Percentiles rank a stretch among this genome's conserved stretches.
These are phyloP conservation scores for Craniophora ligustri DNA, from an alignment of 2,888 invertebrate genomes.

Conservation along the genomic window DNA sequence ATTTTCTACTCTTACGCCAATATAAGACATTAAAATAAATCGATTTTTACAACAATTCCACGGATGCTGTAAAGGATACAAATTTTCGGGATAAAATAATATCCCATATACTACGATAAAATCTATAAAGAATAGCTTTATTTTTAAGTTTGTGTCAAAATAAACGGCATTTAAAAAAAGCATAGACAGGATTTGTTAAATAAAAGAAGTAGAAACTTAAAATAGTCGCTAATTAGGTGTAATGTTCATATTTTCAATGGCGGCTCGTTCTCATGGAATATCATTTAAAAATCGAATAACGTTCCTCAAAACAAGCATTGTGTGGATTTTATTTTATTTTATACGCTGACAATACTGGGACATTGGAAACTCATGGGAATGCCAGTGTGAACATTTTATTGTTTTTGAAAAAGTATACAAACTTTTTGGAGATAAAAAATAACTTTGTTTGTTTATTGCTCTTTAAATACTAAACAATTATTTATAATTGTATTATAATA, in stretches of 20 bases:
- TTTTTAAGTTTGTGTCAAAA: too few species aligned
- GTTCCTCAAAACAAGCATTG: constrained; percentile 56
- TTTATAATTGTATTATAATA: neutral
- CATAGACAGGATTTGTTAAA: constrained; percentile 1
- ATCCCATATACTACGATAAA: too few species aligned
- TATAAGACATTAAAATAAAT: too few species aligned
- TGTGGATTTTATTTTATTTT: constrained; percentile 54
- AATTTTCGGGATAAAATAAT: too few species aligned
- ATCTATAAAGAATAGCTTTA: too few species aligned
- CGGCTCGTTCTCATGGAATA: constrained; percentile 46
- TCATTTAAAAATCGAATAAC: constrained; percentile 45
- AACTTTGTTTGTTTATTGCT: constrained; percentile 19
- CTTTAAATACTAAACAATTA: neutral
- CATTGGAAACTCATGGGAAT: constrained; percentile 53
- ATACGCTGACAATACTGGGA: constrained; percentile 58
- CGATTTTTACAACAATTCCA: too few species aligned
- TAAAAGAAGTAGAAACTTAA: constrained; percentile 18
- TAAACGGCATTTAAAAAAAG: neutral
- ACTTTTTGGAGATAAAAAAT: constrained; percentile 32
- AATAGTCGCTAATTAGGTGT: constrained; percentile 36
- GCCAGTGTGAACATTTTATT: constrained; percentile 50
- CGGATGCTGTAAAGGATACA: too few species aligned
- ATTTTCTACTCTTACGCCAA: too few species aligned
- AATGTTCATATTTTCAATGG: constrained; percentile 38
- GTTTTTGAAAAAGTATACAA: constrained; percentile 42